Evolutionary conservation across 2,797 vertebrate genomes (phyloP), one percentile per base, ranked within the genome.

Genomic region (Gila robusta): DNA sequence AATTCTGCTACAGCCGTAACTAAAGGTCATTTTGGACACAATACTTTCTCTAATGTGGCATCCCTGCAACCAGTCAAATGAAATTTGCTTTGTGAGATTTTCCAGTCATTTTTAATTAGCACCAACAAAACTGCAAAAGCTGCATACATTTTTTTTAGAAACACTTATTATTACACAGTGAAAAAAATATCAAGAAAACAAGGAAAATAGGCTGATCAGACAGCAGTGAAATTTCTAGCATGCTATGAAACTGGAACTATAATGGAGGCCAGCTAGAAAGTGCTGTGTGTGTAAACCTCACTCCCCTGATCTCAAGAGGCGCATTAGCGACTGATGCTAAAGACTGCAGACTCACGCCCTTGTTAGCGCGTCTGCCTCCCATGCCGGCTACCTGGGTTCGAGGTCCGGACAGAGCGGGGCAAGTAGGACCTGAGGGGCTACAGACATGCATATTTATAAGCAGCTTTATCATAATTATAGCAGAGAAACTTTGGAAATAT

Each of bases 21-120:
- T 64, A 83, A 74, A 83, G 70, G 54, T 74, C 54, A 74, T 32
- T 67, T 54, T 67, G 49, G 37, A 44, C 39, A 28, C 47, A 21
- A 41, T 47, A 79, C 47, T 79, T 64, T 79, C 54, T 59, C 69
- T 73, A 73, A 72, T 62, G 69, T 82, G 81, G 69, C 35, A 72
- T 71, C 26, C 17, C 11, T 83, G 41, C 71, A 49, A 49, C 17
- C 54, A 66, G 41, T 74, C 69, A 85, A 62, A 72, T 62, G 0
- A 72, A 44, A 64, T 72, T 80, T 47, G n/a, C n/a, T 72, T 49
- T 79, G 82, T 71, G 21, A 10, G 17, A 80, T 72, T 67, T 62
- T 71, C 54, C 21, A 59, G 66, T 85, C 47, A 64, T 64, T 47
- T 16, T 56, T 23, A 49, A 19, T 64, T 64, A 35, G 16, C 54